Conservation (phyloP, 2,797 vertebrate species). For the Rhinogobio ventralis region DNA sequence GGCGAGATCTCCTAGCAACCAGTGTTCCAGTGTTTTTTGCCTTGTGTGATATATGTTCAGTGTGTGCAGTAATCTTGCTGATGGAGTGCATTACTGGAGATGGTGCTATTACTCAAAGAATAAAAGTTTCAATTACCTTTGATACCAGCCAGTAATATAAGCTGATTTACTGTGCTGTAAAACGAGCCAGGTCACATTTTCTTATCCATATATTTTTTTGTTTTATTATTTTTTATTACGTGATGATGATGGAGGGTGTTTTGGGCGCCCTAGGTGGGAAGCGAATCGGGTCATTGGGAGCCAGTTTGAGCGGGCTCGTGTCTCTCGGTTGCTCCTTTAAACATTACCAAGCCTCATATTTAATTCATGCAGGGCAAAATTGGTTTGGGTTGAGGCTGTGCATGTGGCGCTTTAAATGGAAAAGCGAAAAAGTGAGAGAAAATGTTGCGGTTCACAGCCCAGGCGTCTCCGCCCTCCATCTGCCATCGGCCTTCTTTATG, state of each 20-base stretch:
- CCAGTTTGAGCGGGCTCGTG: conserved; percentile 35
- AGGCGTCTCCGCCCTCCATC: neutral
- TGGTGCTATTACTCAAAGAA: conserved; percentile 68
- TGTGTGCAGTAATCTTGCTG: conserved; percentile 62
- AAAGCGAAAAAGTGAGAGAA: conserved; percentile 15
- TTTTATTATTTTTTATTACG: conserved; percentile 55
- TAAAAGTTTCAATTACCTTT: conserved; percentile 64
- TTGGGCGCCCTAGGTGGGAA: conserved; percentile 34
- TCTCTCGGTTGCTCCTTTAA: conserved; percentile 56
- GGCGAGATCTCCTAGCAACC: conserved; percentile 63
- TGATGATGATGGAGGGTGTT: conserved; percentile 45
- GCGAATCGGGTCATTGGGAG: conserved; percentile 9
- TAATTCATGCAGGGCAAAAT: conserved; percentile 61
- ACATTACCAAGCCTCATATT: conserved; percentile 58
- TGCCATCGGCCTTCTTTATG: neutral
- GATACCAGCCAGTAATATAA: conserved; percentile 46
- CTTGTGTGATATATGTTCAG: conserved; percentile 51
- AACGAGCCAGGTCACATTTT: conserved; percentile 51
- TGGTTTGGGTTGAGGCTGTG: conserved; percentile 46
- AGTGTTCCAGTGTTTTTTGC: conserved; percentile 43
- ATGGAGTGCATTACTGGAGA: conserved; percentile 67
- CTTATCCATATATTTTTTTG: conserved; percentile 54
- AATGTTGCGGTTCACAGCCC: neutral
- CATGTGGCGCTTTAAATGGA: conserved; percentile 30
- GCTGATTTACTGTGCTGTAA: conserved; percentile 54